Evolutionary conservation across 2,888 invertebrate species (phyloP).

Genomic region (Brachyptera putata): DNA sequence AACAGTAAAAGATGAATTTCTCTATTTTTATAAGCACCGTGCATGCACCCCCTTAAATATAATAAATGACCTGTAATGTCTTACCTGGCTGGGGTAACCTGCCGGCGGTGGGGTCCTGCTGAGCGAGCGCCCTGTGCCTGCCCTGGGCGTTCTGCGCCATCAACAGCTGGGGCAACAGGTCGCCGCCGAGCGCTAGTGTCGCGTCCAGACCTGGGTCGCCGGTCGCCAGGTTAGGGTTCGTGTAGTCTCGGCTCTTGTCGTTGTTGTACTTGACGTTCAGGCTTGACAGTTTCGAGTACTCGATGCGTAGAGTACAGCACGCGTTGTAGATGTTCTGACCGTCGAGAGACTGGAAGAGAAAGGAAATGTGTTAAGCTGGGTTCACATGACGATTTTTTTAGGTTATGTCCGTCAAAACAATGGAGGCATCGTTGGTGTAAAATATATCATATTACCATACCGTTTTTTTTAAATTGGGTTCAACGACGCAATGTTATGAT

Average conservation of each 20-base stretch:
- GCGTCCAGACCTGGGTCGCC: constrained; percentile 68
- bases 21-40: too few relatives aligned
- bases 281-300: constrained; percentile 97
- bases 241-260: constrained; percentile 99
- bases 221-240: constrained; percentile 94
- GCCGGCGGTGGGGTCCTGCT: constrained; percentile 23
- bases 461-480: too few relatives aligned
- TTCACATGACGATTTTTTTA: too few relatives aligned
- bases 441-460: too few relatives aligned
- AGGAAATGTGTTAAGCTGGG: background rate
- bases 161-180: constrained; percentile 55
- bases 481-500: too few relatives aligned
- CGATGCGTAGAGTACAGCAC: constrained; percentile 97
- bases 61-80: too few relatives aligned
- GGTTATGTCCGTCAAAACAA: too few relatives aligned
- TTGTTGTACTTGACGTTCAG: constrained; percentile 99
- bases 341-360: constrained; percentile 71
- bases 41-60: too few relatives aligned
- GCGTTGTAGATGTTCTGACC: constrained; percentile 99
- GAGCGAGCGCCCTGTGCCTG: constrained; percentile 31
- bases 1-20: too few relatives aligned
- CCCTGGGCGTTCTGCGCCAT: constrained; percentile 42
- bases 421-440: too few relatives aligned
- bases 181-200: constrained; percentile 54
- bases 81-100: constrained; percentile 31